Base-by-base conservation (phyloP, 2,113 vertebrate species). In the Notothenia coriiceps region DNA sequence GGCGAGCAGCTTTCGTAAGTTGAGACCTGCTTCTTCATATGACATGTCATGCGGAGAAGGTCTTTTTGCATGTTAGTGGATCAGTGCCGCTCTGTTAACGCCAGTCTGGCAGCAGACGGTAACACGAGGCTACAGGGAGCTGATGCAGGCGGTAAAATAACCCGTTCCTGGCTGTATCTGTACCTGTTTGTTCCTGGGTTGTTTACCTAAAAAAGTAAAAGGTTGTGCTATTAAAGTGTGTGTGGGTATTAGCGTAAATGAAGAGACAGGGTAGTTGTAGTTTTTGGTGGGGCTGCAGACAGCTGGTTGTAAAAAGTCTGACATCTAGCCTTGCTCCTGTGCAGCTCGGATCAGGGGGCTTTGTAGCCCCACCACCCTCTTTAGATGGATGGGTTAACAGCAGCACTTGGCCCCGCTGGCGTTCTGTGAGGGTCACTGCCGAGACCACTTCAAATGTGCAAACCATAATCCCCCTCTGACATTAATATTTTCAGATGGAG, bases 51-150 rank as follows among this genome's bases (percentile, higher is more conserved):
- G 87, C 59, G 60, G 50, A 88, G 84, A 80, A 88, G 90, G 90
- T 90, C 92, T 87, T 90, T 94, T 86, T 90, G 82, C 90, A 88
- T 95, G 94, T 94, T 95, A 95, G 93, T 92, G 95, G 93, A 93
- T 94, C 90, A 12, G 76, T 18, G 89, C 69, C 90, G 86, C 94
- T 93, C 94, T 94, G 94, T 78, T 3, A 92, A 94, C 96, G 95
- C 95, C 97, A 96, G 94, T 61, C 94, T 95, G 95, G 95, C 96
- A 95, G 93, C 91, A 2, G 85, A 90, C 83, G 65, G 96, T 95
- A 97, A 97, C 90, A 88, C 61, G 93, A 98, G 89, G 93, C 94
- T 86, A 70, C 80, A 22, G 86, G 91, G 92, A 89, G 64, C 93
- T 92, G 94, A 88, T 90, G 82, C 88, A 14, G 86, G 86, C 79